phyloP scores from a whole-genome alignment of 2,797 vertebrate genomes.

The Pristis pectinata region DNA sequence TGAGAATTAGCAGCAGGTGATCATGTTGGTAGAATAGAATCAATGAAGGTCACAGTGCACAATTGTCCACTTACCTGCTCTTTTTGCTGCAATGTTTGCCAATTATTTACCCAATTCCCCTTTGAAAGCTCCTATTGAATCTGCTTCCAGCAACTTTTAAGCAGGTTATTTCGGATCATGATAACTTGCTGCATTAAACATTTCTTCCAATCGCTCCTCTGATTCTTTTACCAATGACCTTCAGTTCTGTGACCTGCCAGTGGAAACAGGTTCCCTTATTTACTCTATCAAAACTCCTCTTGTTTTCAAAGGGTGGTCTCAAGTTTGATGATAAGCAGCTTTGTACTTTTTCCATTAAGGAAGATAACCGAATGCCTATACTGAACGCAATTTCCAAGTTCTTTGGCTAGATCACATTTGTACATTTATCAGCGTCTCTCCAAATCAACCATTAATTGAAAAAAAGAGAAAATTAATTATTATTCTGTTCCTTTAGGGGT shows the following conservation, averaged over 20 bases:
- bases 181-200: not conserved
- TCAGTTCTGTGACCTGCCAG: not conserved
- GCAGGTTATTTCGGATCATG: not conserved
- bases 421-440: constrained; percentile 34
- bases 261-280: not conserved
- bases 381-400: constrained; percentile 25
- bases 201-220: not conserved
- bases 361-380: not conserved
- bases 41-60: not conserved
- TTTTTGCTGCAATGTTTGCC: not conserved
- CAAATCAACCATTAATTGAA: constrained; percentile 33
- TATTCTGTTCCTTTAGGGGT: constrained; percentile 36
- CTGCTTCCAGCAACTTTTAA: not conserved
- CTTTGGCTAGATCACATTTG: constrained; percentile 12
- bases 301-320: not conserved
- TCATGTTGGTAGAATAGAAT: not conserved
- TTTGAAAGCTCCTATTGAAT: not conserved
- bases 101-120: not conserved
- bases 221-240: not conserved
- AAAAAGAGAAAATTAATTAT: constrained; percentile 38
- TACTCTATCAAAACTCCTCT: not conserved
- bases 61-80: not conserved
- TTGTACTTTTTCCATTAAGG: constrained; percentile 29
- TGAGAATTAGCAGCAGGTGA: not conserved
- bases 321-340: not conserved